These are phyloP conservation scores for Puma concolor DNA, from an alignment of 2,113 vertebrate species.

Conservation along the genomic window DNA sequence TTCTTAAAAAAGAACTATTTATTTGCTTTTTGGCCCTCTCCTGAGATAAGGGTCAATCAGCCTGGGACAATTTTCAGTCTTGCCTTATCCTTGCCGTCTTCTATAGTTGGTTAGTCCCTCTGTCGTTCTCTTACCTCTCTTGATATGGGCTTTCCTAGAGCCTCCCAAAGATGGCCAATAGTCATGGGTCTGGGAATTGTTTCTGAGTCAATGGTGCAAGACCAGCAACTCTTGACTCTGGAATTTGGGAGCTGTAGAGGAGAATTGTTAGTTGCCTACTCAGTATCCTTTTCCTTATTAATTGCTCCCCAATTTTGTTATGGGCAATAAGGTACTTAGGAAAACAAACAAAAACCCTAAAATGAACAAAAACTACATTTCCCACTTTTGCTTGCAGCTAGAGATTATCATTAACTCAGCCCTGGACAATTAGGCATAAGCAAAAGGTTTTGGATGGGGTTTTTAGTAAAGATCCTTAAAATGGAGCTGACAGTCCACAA, in stretches of 20 bases:
- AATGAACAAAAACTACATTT: neutral
- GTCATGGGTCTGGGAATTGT: neutral
- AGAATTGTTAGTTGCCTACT: neutral
- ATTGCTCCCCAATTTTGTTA: neutral
- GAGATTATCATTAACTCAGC: neutral
- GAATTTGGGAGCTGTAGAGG: neutral
- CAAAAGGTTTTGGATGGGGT: neutral
- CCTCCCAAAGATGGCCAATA: neutral
- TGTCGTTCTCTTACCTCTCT: neutral
- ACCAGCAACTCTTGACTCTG: neutral
- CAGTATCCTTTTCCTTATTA: neutral
- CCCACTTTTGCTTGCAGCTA: neutral
- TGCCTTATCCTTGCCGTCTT: neutral
- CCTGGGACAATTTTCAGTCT: neutral
- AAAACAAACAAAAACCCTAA: neutral
- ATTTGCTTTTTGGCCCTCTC: neutral
- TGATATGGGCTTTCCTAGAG: neutral
- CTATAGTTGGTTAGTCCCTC: neutral
- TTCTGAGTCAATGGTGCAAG: neutral
- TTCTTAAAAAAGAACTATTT: neutral
- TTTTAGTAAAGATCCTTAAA: conserved; percentile 29
- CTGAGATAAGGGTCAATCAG: neutral
- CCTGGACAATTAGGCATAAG: neutral
- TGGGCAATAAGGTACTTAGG: neutral
- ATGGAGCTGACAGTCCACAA: neutral